Base-by-base conservation (phyloP, 2,888 invertebrate species). In the Thecocarcelia acutangulata region DNA sequence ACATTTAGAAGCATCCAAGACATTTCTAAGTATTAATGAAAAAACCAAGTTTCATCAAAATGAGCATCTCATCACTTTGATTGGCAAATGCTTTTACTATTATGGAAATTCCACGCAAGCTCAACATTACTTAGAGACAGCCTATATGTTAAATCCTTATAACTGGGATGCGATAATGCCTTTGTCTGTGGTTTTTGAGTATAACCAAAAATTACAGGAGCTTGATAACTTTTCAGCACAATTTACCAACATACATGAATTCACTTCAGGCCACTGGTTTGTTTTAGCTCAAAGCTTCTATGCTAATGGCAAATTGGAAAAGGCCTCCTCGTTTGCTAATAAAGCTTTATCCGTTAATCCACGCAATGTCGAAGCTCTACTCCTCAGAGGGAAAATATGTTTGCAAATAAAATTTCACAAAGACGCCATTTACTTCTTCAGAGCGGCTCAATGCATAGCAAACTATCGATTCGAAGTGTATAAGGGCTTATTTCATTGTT, bases 401-500 rank as follows among this genome's bases (percentile, higher is more conserved):
- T 81, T 87, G 15, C 86, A 87, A n/a, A 66, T 89, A 28, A 88
- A 88, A 15, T 87, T 88, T 0, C 87, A 87, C 61, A 86, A 87
- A 40, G 89, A 90, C 52, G 90, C 90, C 0, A 86, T 90, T 9
- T 85, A 83, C 3, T 87, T 86, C 12, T 87, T 89, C 69, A 87
- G 89, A 33, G 84, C 84, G 2, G 89, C 87, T 0, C 89, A 90
- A 56, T 84, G 84, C 37, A 59, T 89, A 52, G 89, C 89, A 0
- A 87, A 89, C 9, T 89, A 90, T 83, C 89, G 91, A 0, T 91
- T 90, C 88, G 96, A 96, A 88, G 93, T 94, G 0, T 94, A 96
- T 87, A 94, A 95, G 90, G 95, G 95, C n/a, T 89, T 96, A 33
- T 94, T 95, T 2, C 94, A 95, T 84, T 94, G 94, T 87, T 95